Percentiles rank a stretch among this genome's conserved stretches.
Evolutionary conservation across 2,797 vertebrate genomes (phyloP).

Genomic region (Allobates femoralis): DNA sequence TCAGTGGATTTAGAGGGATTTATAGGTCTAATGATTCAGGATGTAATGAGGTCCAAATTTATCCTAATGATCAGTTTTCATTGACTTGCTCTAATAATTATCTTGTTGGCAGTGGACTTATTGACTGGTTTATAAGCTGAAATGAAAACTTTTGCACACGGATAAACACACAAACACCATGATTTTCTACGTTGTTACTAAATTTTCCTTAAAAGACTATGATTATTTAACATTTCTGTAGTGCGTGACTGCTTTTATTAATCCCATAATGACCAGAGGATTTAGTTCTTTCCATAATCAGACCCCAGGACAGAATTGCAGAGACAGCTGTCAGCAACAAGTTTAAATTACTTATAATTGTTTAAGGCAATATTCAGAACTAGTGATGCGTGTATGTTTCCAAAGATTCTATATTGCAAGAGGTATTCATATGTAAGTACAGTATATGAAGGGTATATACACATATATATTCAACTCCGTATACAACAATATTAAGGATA

Average conservation of each 20-base stretch:
- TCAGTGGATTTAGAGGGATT: constrained; percentile 14
- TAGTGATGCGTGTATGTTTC: background rate
- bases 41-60: constrained; percentile 27
- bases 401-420: background rate
- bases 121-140: constrained; percentile 20
- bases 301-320: background rate
- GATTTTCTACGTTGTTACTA: background rate
- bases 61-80: constrained; percentile 32
- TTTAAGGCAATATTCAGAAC: background rate
- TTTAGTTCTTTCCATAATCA: background rate
- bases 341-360: constrained; percentile 13
- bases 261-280: constrained; percentile 15
- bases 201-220: background rate
- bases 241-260: background rate
- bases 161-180: constrained; percentile 1
- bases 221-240: constrained; percentile 1
- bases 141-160: constrained; percentile 21
- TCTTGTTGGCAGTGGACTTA: constrained; percentile 21
- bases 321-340: background rate
- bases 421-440: no score
- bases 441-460: background rate
- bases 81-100: constrained; percentile 31
- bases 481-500: background rate
- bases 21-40: constrained; percentile 29
- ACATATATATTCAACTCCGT: background rate